Evolutionary conservation across 1,140 invertebrate genomes (phyloP), one percentile per base, ranked within the genome.

Genomic region (Bombus confusus): DNA sequence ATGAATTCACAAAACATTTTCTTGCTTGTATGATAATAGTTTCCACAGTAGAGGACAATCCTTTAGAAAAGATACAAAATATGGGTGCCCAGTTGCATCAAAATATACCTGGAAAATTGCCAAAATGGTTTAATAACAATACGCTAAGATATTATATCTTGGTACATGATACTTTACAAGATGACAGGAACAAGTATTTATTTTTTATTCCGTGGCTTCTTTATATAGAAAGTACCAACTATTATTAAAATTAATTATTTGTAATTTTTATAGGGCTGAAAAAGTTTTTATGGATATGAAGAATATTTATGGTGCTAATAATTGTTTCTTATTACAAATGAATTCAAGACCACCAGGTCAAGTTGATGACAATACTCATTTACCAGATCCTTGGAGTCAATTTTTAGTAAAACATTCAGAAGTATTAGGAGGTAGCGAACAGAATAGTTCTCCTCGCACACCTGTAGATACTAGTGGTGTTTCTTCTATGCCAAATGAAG

Each of bases 1-100:
- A 99, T 96, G 99, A 99, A 95, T 99, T 98, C 93, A 98, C 98
- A 0, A 98, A 98, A 92, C 98, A 99, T 95, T 98, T 98, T 95
- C 92, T 99, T n/a, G 98, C 97, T 34, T 99, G 98, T 95, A 96
- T 98, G 88, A 97, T 99, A 88, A 98, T 99, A 13, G 97, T 98
- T 31, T 98, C 98, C 22, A 98, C 98, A 18, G 95, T 96, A 28
- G 98, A 99, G 94, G 96, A 97, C 1, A 97, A 98, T 95, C 97
- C 98, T 25, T 94, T 98, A 52, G 97, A 98, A 89, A 97, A 96
- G 77, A 97, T 98, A 89, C 96, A 97, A 90, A 96, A 96, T 86
- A 96, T 99, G 91, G 96, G 96, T 82, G 97, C 98, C 90, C 97
- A 98, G 88, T 96, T 98, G 88, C 97, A 97, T 87, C 97, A 98